Conservation (phyloP, 2,888 invertebrate species). For the Iphiclides podalirius region DNA sequence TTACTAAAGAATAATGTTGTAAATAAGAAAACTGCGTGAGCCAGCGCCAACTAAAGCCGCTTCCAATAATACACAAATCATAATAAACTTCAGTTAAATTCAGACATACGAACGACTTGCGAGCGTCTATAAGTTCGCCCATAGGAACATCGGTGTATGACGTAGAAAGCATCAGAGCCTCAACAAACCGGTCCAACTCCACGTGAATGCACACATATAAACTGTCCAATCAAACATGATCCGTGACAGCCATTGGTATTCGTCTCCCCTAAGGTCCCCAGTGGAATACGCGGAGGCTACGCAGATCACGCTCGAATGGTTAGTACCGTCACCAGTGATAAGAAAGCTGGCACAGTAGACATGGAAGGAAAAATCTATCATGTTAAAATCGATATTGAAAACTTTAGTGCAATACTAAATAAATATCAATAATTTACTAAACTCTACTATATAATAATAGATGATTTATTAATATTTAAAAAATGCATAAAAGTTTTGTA, state of each 20-base stretch:
- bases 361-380: conserved; percentile 31
- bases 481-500: no score
- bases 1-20: no score
- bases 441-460: no score
- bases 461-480: no score
- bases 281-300: conserved; percentile 43
- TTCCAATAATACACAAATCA: conserved; percentile 67
- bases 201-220: conserved; percentile 69
- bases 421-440: not conserved
- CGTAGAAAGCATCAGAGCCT: conserved; percentile 68
- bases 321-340: conserved; percentile 59
- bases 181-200: conserved; percentile 68
- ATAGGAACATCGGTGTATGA: conserved; percentile 64
- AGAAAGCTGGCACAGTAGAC: conserved; percentile 64
- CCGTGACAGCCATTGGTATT: conserved; percentile 62
- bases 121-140: conserved; percentile 54
- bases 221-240: conserved; percentile 66
- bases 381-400: conserved; percentile 30
- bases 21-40: conserved; percentile 34
- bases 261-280: conserved; percentile 46
- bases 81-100: conserved; percentile 63
- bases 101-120: conserved; percentile 60
- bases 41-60: not conserved
- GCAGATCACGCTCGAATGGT: conserved; percentile 55
- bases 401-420: conserved; percentile 2